phyloP scores from a whole-genome alignment of 2,888 invertebrate species.

The Gerris lacustris region DNA sequence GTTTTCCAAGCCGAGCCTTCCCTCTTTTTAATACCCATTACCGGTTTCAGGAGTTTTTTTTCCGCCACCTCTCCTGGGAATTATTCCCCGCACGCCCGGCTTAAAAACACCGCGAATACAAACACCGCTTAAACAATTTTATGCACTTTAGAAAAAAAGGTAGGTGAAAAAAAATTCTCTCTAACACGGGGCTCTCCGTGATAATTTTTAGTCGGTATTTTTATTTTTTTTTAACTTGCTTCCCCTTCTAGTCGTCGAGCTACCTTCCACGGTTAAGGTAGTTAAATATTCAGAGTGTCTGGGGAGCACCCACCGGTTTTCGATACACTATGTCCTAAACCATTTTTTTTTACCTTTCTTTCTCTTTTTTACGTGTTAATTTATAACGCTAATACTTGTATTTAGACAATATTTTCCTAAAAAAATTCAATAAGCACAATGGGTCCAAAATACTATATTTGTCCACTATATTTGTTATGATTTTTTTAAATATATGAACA shows the following conservation, averaged over 20 bases:
- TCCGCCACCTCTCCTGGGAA: background rate
- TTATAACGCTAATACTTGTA: too few relatives aligned
- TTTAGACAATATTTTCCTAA: too few relatives aligned
- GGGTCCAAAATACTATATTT: too few relatives aligned
- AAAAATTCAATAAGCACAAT: too few relatives aligned
- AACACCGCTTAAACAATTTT: slow-evolving; percentile 10
- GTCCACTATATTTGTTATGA: too few relatives aligned
- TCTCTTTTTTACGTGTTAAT: too few relatives aligned
- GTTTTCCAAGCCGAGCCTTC: background rate
- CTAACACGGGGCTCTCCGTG: background rate
- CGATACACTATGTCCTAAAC: background rate
- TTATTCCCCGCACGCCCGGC: slow-evolving; percentile 6
- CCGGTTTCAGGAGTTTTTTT: background rate
- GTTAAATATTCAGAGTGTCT: background rate
- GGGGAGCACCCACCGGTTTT: background rate
- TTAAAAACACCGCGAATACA: slow-evolving; percentile 7
- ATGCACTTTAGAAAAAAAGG: slow-evolving; percentile 1
- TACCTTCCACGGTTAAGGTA: background rate
- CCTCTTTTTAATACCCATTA: slow-evolving; percentile 10
- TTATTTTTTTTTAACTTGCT: background rate
- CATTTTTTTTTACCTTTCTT: too few relatives aligned
- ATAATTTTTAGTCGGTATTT: background rate
- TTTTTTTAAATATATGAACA: too few relatives aligned
- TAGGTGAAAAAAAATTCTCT: background rate
- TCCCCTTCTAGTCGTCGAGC: too few relatives aligned